phyloP scores from a whole-genome alignment of 53 echinoderm and acorn worm genomes.

The Arbacia lixula region DNA sequence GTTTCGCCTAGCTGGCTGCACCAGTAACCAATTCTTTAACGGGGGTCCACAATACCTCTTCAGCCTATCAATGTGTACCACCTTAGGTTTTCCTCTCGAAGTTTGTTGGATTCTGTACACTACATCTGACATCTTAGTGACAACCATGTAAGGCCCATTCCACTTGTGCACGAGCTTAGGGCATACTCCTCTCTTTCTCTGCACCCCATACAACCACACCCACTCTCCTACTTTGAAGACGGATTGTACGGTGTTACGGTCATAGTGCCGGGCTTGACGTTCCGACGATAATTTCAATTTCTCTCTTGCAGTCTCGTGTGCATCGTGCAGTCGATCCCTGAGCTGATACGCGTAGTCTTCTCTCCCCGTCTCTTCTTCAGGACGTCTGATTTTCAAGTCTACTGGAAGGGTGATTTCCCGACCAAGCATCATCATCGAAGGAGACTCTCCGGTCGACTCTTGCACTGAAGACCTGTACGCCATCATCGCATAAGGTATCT shows the following conservation, averaged over 20 bases:
- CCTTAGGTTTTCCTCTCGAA: too few relatives aligned
- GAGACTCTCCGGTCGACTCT: constrained; percentile 31
- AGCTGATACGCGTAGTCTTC: constrained; percentile 14
- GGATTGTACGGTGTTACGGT: neutral
- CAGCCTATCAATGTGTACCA: too few relatives aligned
- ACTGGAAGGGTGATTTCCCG: constrained; percentile 11
- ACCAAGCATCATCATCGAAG: constrained; percentile 37
- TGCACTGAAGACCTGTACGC: constrained; percentile 36
- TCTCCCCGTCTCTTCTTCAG: neutral
- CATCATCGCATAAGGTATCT: constrained; percentile 20
- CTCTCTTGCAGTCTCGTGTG: constrained; percentile 8
- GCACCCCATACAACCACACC: constrained; percentile 20
- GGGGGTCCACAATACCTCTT: too few relatives aligned
- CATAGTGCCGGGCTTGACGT: neutral
- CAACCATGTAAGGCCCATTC: too few relatives aligned
- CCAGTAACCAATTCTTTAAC: too few relatives aligned
- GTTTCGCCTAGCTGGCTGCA: too few relatives aligned
- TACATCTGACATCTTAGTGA: too few relatives aligned
- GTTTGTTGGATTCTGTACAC: too few relatives aligned
- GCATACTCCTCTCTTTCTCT: too few relatives aligned
- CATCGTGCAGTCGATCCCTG: constrained; percentile 1
- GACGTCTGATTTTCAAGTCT: neutral
- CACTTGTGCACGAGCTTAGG: too few relatives aligned
- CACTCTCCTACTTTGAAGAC: neutral
- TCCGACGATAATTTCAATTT: neutral